Conservation (phyloP, 2,113 vertebrate species). For the Oncorhynchus keta region DNA sequence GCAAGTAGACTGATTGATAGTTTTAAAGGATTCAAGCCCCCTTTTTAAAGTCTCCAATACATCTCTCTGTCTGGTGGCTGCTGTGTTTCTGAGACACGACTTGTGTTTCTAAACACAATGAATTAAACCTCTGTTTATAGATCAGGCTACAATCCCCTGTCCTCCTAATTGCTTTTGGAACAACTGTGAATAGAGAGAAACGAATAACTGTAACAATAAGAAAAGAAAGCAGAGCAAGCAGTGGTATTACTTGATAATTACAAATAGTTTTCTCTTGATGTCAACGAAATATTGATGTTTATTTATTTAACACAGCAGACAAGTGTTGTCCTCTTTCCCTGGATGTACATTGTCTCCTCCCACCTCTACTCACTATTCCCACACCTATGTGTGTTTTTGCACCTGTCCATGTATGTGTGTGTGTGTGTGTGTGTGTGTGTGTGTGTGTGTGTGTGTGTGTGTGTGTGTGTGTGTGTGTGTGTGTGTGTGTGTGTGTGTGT, state of each 20-base stretch:
- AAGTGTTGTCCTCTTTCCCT: not conserved
- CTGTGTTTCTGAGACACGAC: conserved; percentile 21
- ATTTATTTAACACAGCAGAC: conserved; percentile 15
- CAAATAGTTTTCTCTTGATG: conserved; percentile 48
- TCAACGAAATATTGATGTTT: conserved; percentile 26
- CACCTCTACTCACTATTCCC: not conserved
- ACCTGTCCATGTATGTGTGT: not conserved
- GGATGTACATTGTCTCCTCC: not conserved
- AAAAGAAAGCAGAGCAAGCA: conserved; percentile 6
- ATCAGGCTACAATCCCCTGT: conserved; percentile 8
- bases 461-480: not conserved
- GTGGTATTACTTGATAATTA: conserved; percentile 37
- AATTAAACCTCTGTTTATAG: conserved; percentile 30
- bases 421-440: not conserved
- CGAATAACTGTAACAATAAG: conserved; percentile 20
- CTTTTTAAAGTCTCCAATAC: conserved; percentile 32
- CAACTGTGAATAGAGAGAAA: conserved; percentile 25
- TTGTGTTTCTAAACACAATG: conserved; percentile 38
- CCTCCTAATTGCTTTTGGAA: conserved; percentile 31
- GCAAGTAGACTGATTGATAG: conserved; percentile 25
- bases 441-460: not conserved
- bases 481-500: not conserved
- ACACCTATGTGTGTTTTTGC: not conserved
- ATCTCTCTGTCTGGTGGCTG: not conserved
- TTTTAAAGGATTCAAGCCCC: conserved; percentile 5